Conservation (phyloP, 2,888 invertebrate species). For the Galerucella calmariensis region DNA sequence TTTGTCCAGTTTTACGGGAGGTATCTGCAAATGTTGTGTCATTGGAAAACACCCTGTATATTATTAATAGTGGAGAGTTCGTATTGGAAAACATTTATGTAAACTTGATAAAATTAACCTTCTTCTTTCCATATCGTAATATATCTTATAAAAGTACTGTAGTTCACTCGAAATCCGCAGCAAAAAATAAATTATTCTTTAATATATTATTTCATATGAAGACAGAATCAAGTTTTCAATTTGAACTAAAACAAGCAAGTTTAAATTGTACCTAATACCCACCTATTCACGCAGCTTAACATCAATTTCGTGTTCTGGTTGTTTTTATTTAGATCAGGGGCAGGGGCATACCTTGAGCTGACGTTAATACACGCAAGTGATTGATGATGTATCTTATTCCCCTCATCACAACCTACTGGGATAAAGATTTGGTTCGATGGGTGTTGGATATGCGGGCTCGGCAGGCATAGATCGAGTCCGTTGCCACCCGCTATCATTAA, state of each 20-base stretch:
- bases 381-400: conserved; percentile 26
- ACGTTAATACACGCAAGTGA: conserved; percentile 30
- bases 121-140: too few relatives aligned
- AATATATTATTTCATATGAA: too few relatives aligned
- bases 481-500: conserved; percentile 19
- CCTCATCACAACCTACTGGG: conserved; percentile 15
- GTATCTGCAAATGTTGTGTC: too few relatives aligned
- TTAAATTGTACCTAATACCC: not conserved
- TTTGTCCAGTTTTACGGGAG: too few relatives aligned
- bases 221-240: too few relatives aligned
- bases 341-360: conserved; percentile 14
- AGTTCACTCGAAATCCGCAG: too few relatives aligned
- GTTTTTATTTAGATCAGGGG: conserved; percentile 23
- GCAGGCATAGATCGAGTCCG: conserved; percentile 14
- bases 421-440: conserved; percentile 11
- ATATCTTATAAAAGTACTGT: too few relatives aligned
- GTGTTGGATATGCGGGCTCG: conserved; percentile 22
- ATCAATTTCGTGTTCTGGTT: conserved; percentile 20
- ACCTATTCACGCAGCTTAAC: not conserved
- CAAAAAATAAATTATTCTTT: too few relatives aligned
- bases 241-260: not conserved
- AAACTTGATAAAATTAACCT: too few relatives aligned
- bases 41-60: too few relatives aligned
- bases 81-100: too few relatives aligned
- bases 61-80: too few relatives aligned